A percentile compares a stretch with the other conserved stretches of the same genome.
Conservation (phyloP, 2,888 invertebrate species). For the Lepidocyrtinus sp. region DNA sequence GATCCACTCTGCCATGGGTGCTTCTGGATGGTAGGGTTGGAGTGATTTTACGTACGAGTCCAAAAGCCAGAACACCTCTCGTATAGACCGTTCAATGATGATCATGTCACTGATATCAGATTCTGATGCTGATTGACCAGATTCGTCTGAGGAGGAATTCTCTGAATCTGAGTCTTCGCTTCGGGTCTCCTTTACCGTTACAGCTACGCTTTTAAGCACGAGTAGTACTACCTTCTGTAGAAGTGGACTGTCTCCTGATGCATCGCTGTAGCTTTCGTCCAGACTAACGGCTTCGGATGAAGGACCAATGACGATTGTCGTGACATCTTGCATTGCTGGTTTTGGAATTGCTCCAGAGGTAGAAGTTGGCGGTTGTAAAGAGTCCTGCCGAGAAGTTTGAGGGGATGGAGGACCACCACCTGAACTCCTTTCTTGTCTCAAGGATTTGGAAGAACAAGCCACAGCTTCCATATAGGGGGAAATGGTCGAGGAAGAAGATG, state of each 20-base stretch:
- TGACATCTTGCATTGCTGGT: slow-evolving; percentile 29
- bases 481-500: slow-evolving; percentile 31
- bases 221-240: slow-evolving; percentile 89
- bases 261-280: slow-evolving; percentile 71
- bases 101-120: slow-evolving; percentile 87
- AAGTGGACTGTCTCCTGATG: slow-evolving; percentile 81
- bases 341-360: background rate
- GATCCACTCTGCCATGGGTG: slow-evolving; percentile 89
- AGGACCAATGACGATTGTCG: slow-evolving; percentile 64
- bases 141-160: slow-evolving; percentile 71
- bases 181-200: slow-evolving; percentile 90
- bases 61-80: slow-evolving; percentile 82
- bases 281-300: slow-evolving; percentile 74
- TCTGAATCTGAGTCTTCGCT: slow-evolving; percentile 73
- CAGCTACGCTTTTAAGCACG: slow-evolving; percentile 89
- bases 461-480: slow-evolving; percentile 31
- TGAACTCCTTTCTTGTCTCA: background rate
- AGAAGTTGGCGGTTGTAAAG: background rate
- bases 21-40: slow-evolving; percentile 89
- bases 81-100: slow-evolving; percentile 87
- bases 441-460: slow-evolving; percentile 51
- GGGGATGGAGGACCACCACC: background rate
- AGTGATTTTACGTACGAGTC: slow-evolving; percentile 86
- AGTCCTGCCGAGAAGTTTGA: background rate
- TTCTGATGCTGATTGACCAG: slow-evolving; percentile 88